phyloP scores from a whole-genome alignment of 2,113 vertebrate species.

The Coptodon rendalli region DNA sequence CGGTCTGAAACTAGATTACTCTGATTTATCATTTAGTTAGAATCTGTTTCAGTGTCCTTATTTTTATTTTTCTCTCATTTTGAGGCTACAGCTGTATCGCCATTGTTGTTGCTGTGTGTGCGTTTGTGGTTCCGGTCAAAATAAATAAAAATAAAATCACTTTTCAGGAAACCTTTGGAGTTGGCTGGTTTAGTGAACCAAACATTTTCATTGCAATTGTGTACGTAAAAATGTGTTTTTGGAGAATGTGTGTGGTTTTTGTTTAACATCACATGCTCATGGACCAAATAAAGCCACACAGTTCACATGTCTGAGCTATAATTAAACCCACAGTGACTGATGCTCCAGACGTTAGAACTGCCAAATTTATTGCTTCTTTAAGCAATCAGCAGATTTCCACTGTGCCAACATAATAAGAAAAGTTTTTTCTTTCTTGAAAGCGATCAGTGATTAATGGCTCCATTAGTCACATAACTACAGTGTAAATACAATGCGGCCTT shows the following conservation, averaged over 20 bases:
- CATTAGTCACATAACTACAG: not conserved
- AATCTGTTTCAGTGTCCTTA: not conserved
- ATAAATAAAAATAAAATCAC: not conserved
- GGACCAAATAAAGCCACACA: not conserved
- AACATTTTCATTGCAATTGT: not conserved
- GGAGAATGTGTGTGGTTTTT: not conserved
- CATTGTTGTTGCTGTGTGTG: fast-evolving
- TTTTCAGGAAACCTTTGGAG: not conserved
- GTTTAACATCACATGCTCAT: not conserved
- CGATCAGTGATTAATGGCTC: not conserved
- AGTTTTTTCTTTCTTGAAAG: not conserved
- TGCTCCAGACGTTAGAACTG: not conserved
- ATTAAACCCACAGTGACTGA: not conserved
- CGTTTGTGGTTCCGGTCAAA: not conserved
- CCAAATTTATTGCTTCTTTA: not conserved
- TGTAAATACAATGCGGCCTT: not conserved
- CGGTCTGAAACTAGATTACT: not conserved
- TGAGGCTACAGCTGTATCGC: not conserved
- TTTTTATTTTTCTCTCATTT: not conserved
- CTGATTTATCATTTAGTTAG: not conserved
- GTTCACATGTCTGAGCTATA: not conserved
- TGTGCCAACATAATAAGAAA: not conserved
- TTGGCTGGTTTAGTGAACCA: not conserved
- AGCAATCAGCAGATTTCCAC: not conserved
- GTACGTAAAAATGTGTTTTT: not conserved